phyloP scores from a whole-genome alignment of 2,888 invertebrate genomes.

The Iselma pallidipennis region DNA sequence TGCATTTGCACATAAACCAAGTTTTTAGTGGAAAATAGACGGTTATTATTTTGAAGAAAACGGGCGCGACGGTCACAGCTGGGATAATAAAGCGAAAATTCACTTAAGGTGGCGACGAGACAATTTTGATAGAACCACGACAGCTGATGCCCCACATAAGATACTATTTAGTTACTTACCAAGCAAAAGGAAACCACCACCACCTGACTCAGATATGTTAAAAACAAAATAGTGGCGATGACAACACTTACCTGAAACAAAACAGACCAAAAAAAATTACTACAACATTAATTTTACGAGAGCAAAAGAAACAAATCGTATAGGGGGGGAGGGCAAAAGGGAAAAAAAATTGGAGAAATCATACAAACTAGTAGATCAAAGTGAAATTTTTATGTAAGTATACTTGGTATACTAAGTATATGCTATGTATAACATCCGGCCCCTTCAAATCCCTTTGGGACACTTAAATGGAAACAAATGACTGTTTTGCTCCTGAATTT shows the following conservation, averaged over 20 bases:
- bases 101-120: constrained; percentile 35
- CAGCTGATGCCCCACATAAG: constrained; percentile 44
- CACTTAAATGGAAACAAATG: constrained; percentile 49
- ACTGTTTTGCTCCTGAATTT: constrained; percentile 17
- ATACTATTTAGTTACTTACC: constrained; percentile 2
- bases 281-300: neutral
- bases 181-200: constrained; percentile 5
- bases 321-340: neutral
- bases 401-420: too few species aligned
- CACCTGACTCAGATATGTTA: constrained; percentile 20
- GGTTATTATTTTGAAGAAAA: constrained; percentile 9
- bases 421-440: constrained; percentile 20
- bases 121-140: constrained; percentile 41
- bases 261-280: too few species aligned
- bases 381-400: constrained; percentile 34
- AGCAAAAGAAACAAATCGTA: neutral
- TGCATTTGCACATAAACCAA: constrained; percentile 26
- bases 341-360: constrained; percentile 13
- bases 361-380: constrained; percentile 8
- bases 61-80: constrained; percentile 37
- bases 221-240: neutral
- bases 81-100: constrained; percentile 41
- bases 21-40: constrained; percentile 26
- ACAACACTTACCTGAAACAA: constrained; percentile 28
- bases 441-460: constrained; percentile 35